phyloP scores from a whole-genome alignment of 2,888 invertebrate genomes.

The Conops quadrifasciatus region DNA sequence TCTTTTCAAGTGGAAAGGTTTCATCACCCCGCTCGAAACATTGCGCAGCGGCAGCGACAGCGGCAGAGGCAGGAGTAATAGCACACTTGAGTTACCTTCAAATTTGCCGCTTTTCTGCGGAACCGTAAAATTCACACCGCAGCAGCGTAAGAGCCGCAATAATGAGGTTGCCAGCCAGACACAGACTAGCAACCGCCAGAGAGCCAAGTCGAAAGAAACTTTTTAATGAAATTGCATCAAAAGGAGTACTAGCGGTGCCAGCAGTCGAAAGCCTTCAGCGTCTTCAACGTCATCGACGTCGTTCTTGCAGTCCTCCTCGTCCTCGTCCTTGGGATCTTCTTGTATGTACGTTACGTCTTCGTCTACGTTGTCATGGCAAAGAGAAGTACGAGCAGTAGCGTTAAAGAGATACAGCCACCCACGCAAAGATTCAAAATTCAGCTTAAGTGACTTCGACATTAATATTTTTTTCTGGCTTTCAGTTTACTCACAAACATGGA shows the following conservation, averaged over 20 bases:
- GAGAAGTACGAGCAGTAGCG: neutral
- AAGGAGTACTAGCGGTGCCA: conserved; percentile 13
- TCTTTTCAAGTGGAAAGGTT: neutral
- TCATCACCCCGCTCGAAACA: too few species aligned
- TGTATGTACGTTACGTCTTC: too few species aligned
- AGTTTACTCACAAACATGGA: conserved; percentile 12
- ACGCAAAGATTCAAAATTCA: conserved; percentile 15
- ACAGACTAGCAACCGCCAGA: conserved; percentile 27
- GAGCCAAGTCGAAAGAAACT: conserved; percentile 29
- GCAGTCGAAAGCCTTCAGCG: too few species aligned
- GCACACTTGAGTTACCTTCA: conserved; percentile 13
- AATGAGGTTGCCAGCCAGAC: conserved; percentile 17
- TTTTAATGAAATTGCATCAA: conserved; percentile 31
- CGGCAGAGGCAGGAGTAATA: too few species aligned
- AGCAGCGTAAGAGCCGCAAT: conserved; percentile 19
- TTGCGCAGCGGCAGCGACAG: too few species aligned
- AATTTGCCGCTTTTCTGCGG: neutral
- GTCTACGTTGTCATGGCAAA: too few species aligned
- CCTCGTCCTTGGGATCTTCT: too few species aligned
- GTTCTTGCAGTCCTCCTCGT: neutral
- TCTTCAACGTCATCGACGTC: neutral
- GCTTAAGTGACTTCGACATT: conserved; percentile 16
- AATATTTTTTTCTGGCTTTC: neutral
- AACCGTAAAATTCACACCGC: conserved; percentile 20
- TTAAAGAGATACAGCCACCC: neutral